phyloP scores from a whole-genome alignment of 2,113 vertebrate species.

The Tor tambroides region DNA sequence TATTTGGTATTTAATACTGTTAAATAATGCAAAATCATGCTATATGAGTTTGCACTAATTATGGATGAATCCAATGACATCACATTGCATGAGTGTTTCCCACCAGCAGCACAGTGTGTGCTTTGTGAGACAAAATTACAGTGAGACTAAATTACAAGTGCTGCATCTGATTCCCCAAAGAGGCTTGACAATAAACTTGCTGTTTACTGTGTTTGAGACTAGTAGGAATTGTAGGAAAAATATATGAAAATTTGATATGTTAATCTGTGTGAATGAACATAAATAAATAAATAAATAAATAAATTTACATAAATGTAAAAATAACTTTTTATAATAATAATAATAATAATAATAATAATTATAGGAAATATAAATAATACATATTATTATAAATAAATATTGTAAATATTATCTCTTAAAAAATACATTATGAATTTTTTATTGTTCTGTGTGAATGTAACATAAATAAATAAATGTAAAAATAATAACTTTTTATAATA shows the following conservation, averaged over 20 bases:
- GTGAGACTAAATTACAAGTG: constrained; percentile 11
- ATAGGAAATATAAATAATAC: too few species aligned
- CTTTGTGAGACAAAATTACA: not conserved
- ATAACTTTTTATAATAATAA: too few species aligned
- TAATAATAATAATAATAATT: too few species aligned
- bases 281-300: too few species aligned
- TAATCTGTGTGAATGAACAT: not conserved
- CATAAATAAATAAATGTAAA: too few species aligned
- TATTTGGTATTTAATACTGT: too few species aligned
- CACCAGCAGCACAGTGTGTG: not conserved
- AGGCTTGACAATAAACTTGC: not conserved
- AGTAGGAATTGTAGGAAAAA: not conserved
- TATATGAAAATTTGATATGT: not conserved
- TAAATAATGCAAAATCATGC: not conserved
- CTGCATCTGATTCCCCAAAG: not conserved
- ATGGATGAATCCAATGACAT: not conserved
- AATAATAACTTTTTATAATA: too few species aligned
- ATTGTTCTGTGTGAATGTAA: too few species aligned
- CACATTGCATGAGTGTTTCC: not conserved
- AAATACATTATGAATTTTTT: too few species aligned
- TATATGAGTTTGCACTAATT: not conserved
- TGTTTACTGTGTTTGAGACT: not conserved
- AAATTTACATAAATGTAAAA: too few species aligned
- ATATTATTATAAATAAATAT: too few species aligned
- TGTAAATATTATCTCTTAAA: too few species aligned